A percentile compares a stretch with the other conserved stretches of the same genome.
phyloP scores from a whole-genome alignment of 2,888 invertebrate genomes.

The Xylota segnis region DNA sequence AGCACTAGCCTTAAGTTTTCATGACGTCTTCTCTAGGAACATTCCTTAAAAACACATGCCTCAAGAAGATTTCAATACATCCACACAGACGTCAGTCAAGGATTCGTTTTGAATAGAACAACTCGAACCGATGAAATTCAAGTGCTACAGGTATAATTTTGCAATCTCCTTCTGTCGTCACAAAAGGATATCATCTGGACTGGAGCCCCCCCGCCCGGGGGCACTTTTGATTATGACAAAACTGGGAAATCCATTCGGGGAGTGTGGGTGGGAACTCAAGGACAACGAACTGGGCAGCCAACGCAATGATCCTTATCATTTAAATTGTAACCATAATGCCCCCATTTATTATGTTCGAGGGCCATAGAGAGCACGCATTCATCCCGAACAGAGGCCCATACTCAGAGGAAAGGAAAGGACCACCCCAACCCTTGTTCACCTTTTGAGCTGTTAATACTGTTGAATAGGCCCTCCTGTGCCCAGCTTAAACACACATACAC shows the following conservation, averaged over 20 bases:
- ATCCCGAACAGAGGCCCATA: slow-evolving; percentile 13
- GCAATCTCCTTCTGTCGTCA: not conserved
- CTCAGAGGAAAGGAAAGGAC: slow-evolving; percentile 18
- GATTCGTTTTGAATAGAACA: not conserved
- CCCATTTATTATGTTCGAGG: slow-evolving; percentile 39
- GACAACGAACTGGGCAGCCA: slow-evolving; percentile 28
- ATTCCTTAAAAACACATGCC: too few species aligned
- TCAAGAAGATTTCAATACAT: not conserved
- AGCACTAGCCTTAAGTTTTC: too few species aligned
- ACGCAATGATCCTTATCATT: slow-evolving; percentile 57
- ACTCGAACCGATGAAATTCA: not conserved
- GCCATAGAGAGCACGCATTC: slow-evolving; percentile 31
- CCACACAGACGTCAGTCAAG: not conserved
- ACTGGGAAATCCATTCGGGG: slow-evolving; percentile 22
- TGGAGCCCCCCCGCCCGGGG: not conserved
- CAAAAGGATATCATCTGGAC: not conserved
- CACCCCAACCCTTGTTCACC: slow-evolving; percentile 32
- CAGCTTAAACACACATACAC: slow-evolving; percentile 1
- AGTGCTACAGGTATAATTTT: not conserved
- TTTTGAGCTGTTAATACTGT: slow-evolving; percentile 44
- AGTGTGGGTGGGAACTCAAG: not conserved
- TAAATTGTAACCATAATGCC: slow-evolving; percentile 44
- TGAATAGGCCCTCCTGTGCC: slow-evolving; percentile 13
- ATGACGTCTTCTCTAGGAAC: too few species aligned
- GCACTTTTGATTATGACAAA: slow-evolving; percentile 37